phyloP scores from a whole-genome alignment of 2,113 vertebrate species.

The Syrmaticus mikado region DNA sequence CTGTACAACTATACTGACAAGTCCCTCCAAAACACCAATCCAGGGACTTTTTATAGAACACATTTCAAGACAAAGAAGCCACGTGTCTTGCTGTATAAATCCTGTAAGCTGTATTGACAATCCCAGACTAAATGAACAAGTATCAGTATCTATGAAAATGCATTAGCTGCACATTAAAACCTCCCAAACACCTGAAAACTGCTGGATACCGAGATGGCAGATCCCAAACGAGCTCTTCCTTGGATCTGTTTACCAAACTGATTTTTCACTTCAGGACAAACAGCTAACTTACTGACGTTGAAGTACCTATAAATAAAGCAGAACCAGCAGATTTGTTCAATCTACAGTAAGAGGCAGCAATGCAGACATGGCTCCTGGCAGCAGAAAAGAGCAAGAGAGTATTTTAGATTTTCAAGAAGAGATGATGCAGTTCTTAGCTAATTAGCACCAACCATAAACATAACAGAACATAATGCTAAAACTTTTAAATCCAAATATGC shows the following conservation, averaged over 20 bases:
- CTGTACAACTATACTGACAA: not conserved
- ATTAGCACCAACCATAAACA: not conserved
- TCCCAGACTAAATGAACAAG: not conserved
- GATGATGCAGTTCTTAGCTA: not conserved
- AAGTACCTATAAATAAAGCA: not conserved
- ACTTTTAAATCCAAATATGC: not conserved
- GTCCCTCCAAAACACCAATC: not conserved
- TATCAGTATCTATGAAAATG: not conserved
- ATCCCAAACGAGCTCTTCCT: not conserved
- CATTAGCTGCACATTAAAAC: not conserved
- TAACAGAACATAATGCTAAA: not conserved
- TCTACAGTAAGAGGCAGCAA: not conserved
- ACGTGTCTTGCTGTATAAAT: rapidly evolving
- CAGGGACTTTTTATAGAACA: rapidly evolving
- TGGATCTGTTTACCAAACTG: not conserved
- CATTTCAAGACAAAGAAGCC: not conserved
- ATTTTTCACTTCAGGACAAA: not conserved
- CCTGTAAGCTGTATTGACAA: not conserved
- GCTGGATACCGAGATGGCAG: not conserved
- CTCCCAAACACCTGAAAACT: not conserved
- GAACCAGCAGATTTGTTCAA: not conserved
- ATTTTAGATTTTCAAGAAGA: not conserved
- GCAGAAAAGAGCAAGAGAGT: not conserved
- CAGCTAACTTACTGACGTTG: not conserved
- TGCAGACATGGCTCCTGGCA: rapidly evolving